Percentiles rank a stretch among this genome's conserved stretches.
Conservation (phyloP, 2,797 vertebrate genomes). For the Poecilia velifera region DNA sequence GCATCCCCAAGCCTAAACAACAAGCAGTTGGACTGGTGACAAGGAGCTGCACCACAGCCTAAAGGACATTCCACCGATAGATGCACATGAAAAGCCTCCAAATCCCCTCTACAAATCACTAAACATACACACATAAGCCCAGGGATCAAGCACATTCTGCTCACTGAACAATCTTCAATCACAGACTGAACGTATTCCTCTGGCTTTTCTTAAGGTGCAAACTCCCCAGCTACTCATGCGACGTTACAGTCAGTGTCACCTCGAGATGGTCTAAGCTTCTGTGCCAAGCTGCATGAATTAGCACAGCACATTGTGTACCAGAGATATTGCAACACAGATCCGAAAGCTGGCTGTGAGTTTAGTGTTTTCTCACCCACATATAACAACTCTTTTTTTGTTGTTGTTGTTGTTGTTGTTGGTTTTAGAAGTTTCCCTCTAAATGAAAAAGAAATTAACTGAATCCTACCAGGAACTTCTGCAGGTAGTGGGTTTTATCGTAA, state of each 20-base stretch:
- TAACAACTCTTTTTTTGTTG: constrained; percentile 13
- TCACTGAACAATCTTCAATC: constrained; percentile 70
- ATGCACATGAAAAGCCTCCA: constrained; percentile 76
- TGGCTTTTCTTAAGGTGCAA: constrained; percentile 60
- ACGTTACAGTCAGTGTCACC: constrained; percentile 62
- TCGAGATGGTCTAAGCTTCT: constrained; percentile 49
- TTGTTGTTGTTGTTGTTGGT: not conserved
- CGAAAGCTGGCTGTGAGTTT: constrained; percentile 62
- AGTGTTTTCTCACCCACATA: constrained; percentile 39
- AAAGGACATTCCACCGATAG: constrained; percentile 70
- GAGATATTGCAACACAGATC: constrained; percentile 61
- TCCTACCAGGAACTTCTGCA: constrained; percentile 8
- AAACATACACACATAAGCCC: constrained; percentile 78
- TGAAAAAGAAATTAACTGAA: constrained; percentile 6
- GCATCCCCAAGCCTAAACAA: constrained; percentile 53
- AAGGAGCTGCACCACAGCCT: constrained; percentile 51
- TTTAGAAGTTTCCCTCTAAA: constrained; percentile 39
- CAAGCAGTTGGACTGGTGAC: constrained; percentile 62
- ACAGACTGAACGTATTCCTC: constrained; percentile 72
- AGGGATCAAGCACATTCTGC: constrained; percentile 78
- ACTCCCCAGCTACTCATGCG: constrained; percentile 53
- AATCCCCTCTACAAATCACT: constrained; percentile 82
- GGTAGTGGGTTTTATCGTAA: constrained; percentile 25
- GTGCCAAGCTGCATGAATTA: constrained; percentile 67
- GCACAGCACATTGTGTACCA: constrained; percentile 49